Base-by-base conservation (phyloP, 2,113 vertebrate genomes). In the Cyprinodon brontotheroides region DNA sequence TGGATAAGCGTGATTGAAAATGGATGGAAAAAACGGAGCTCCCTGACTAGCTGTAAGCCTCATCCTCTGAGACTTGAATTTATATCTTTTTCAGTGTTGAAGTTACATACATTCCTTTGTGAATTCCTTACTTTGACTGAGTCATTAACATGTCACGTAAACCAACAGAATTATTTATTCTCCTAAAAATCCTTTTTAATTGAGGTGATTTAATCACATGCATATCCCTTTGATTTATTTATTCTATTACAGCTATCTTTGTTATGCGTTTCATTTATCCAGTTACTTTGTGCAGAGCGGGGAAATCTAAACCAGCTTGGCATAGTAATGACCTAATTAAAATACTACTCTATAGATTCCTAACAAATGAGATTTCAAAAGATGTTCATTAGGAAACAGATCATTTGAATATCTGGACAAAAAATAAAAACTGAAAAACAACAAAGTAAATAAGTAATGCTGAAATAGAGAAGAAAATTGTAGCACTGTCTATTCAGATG, bases 311-410 rank as follows among this genome's bases (percentile, higher is more conserved):
- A 77, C 65, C 67, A 71, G 45, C 20, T 48, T 9, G 39, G 22
- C 39, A 69, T 13, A 48, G n/a, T 81, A 83, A 79, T 81, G 72
- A 79, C 75, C 72, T 78, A 41, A 76, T 84, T 82, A 75, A 43
- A 47, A 72, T 78, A 61, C 63, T 22, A 77, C 64, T 75, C 22
- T 68, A 68, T 79, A 69, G 68, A 60, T 39, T 53, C 15, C 10
- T 20, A 84, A 72, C n/a, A 70, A 68, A 79, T 15, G 64, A 74
- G 40, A 40, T 70, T 75, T 69, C 36, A 74, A 53, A 40, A 37
- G 41, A 45, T 69, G 72, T 80, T 77, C 40, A 7, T 74, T 72
- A 47, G 41, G 72, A 60, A 47, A 38, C 39, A 41, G 36, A 81
- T 53, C 1, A 4, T 11, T 57, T 61, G 40, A 77, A 47, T 39